These are phyloP conservation scores for Euwallacea fornicatus DNA, from an alignment of 1,140 invertebrate species.

Conservation along the genomic window DNA sequence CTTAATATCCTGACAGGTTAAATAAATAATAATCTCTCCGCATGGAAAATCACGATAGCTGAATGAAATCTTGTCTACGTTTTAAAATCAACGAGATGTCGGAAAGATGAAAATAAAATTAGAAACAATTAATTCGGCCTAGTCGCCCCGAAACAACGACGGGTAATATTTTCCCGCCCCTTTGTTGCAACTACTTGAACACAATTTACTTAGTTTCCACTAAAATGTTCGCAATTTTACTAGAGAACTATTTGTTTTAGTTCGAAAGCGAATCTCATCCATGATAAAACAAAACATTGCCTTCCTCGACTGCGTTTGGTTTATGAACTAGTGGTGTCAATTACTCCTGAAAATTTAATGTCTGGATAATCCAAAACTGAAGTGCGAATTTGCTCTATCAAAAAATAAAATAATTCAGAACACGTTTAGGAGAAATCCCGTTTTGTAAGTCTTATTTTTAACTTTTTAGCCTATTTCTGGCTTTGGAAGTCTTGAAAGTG, in stretches of 20 bases:
- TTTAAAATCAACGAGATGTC: slow-evolving; percentile 12
- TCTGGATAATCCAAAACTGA: slow-evolving; percentile 26
- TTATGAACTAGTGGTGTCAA: slow-evolving; percentile 10
- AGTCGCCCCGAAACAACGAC: not conserved
- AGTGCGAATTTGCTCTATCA: slow-evolving; percentile 29
- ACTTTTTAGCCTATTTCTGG: too few relatives aligned
- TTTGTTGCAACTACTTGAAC: not conserved
- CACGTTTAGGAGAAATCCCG: slow-evolving; percentile 8
- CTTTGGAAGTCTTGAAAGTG: too few relatives aligned
- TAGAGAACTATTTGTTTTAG: slow-evolving; percentile 16
- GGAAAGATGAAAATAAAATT: slow-evolving; percentile 1
- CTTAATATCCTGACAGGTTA: slow-evolving; percentile 14
- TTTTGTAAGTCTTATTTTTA: too few relatives aligned
- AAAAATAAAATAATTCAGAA: slow-evolving; percentile 27
- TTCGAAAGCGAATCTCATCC: slow-evolving; percentile 19
- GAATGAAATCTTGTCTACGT: not conserved
- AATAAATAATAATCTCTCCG: slow-evolving; percentile 10
- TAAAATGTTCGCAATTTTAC: not conserved
- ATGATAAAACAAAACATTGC: slow-evolving; percentile 23
- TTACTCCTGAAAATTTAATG: slow-evolving; percentile 30
- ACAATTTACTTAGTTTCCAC: not conserved
- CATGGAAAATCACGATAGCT: not conserved
- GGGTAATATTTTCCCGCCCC: too few relatives aligned
- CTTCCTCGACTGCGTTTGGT: slow-evolving; percentile 8
- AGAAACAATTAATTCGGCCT: not conserved